Base-by-base conservation (phyloP, 92 coral and sea anemone species). In the Paragorgia papillata region DNA sequence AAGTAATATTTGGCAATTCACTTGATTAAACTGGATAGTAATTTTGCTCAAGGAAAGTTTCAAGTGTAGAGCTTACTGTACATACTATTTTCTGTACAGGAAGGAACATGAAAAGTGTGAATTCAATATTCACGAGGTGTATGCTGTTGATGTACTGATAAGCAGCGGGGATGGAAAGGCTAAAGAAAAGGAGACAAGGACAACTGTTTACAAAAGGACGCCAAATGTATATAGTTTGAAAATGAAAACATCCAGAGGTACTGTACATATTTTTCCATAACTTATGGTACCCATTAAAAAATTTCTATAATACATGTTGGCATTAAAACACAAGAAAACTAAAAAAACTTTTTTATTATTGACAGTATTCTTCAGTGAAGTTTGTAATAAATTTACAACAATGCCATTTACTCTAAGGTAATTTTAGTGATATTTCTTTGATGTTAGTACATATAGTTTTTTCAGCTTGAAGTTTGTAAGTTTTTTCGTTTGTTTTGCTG, bases 401-500 rank as follows among this genome's bases (percentile, higher is more conserved):
- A 92, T 92, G 97, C 97, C 97, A 26, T 92, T 92, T 66, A 88
- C 97, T 34, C 59, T 92, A 62, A 88, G 97, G 97, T 92, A 41
- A 46, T 87, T 34, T 2, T 31, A 24, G 7, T 54, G n/a, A n/a
- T n/a, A n/a, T n/a, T n/a, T n/a, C n/a, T n/a, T n/a, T n/a, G n/a
- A n/a, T n/a, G n/a, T n/a, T n/a, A n/a, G n/a, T n/a, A n/a, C n/a
- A n/a, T n/a, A n/a, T n/a, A n/a, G n/a, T n/a, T n/a, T n/a, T n/a
- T n/a, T n/a, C n/a, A n/a, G n/a, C n/a, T n/a, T n/a, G n/a, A n/a
- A n/a, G n/a, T n/a, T n/a, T n/a, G n/a, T n/a, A n/a, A n/a, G n/a
- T n/a, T n/a, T n/a, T n/a, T n/a, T n/a, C n/a, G n/a, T 6, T 9
- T 0, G 9, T 48, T 1, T 60, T 9, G n/a, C n/a, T n/a, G n/a